Evolutionary conservation across 2,797 vertebrate species (phyloP).

Genomic region (Podargus strigoides): DNA sequence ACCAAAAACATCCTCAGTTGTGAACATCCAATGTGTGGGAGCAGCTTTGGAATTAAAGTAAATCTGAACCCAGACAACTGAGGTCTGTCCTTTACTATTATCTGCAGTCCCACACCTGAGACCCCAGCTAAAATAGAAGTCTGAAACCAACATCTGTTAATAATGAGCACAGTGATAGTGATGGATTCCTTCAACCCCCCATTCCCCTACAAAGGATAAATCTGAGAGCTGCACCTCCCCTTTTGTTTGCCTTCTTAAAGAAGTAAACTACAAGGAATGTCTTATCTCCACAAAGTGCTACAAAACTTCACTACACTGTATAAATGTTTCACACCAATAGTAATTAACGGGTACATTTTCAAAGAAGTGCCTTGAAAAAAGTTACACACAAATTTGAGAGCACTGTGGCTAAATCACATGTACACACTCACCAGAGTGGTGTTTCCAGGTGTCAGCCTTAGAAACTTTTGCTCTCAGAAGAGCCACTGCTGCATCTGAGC

Average conservation of each 20-base stretch:
- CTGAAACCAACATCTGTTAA: background rate
- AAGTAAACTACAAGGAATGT: background rate
- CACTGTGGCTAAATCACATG: background rate
- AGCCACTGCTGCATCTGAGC: background rate
- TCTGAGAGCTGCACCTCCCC: background rate
- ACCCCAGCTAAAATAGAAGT: background rate
- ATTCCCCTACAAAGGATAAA: background rate
- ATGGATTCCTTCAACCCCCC: background rate
- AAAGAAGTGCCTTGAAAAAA: background rate
- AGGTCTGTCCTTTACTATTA: background rate
- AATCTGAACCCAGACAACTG: background rate
- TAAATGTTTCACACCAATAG: background rate
- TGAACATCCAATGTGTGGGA: background rate
- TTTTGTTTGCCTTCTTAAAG: background rate
- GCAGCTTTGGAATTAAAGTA: background rate
- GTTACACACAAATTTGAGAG: background rate
- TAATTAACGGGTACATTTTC: background rate
- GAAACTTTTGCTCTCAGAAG: background rate
- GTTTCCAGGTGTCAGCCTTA: background rate
- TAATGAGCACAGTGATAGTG: rapidly evolving
- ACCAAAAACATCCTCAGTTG: background rate
- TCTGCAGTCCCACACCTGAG: background rate
- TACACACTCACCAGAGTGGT: background rate
- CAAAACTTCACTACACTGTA: background rate
- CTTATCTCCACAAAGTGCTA: background rate